phyloP scores from a whole-genome alignment of 2,113 vertebrate genomes.

The Pardalotus punctatus region DNA sequence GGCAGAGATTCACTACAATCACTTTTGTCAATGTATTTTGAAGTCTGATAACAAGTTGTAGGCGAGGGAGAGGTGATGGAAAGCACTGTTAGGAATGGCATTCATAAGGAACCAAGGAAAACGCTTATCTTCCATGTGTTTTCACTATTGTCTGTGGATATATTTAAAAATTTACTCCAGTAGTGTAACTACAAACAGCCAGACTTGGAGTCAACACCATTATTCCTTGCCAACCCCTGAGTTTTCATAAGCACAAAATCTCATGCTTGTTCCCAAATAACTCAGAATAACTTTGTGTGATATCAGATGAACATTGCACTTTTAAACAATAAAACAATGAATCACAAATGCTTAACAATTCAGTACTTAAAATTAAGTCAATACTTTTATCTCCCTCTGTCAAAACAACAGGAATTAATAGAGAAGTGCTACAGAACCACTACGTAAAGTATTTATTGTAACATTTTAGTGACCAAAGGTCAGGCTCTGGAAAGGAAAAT shows the following conservation, averaged over 20 bases:
- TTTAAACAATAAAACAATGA: not conserved
- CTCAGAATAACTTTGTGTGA: not conserved
- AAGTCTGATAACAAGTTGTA: not conserved
- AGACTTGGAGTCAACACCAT: not conserved
- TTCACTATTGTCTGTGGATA: not conserved
- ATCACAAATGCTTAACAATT: not conserved
- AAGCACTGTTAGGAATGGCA: not conserved
- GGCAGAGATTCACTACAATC: not conserved
- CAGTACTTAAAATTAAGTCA: not conserved
- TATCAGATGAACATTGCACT: not conserved
- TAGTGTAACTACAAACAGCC: not conserved
- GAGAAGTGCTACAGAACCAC: not conserved
- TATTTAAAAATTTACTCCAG: not conserved
- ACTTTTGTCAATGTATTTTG: not conserved
- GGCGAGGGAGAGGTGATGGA: not conserved
- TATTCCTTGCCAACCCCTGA: not conserved
- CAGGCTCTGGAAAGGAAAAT: not conserved
- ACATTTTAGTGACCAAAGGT: not conserved
- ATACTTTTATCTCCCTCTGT: not conserved
- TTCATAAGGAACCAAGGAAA: not conserved
- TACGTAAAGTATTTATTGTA: not conserved
- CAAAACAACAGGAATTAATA: not conserved
- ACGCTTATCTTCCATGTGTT: not conserved
- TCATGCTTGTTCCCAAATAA: not conserved
- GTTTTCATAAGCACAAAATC: not conserved